Conservation (phyloP, 2,888 invertebrate species). For the Glyphotaelius pellucidus region DNA sequence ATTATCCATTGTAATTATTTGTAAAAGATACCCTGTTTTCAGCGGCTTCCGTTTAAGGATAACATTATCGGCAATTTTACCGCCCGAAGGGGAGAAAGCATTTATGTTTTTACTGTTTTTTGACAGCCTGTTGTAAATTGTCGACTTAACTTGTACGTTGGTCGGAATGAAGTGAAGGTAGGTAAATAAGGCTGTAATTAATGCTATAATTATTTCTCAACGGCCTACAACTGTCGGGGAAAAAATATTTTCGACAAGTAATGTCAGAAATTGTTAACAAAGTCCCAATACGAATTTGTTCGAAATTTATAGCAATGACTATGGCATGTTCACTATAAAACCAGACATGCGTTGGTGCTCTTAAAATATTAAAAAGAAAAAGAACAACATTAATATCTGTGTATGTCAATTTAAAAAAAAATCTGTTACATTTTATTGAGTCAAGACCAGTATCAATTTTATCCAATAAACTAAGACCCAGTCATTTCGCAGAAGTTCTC, state of each 20-base stretch:
- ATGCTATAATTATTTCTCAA: not conserved
- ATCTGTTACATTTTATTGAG: no score
- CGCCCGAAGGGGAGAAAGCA: not conserved
- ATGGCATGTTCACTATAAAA: no score
- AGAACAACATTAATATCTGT: no score
- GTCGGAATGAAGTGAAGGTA: not conserved
- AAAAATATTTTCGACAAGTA: not conserved
- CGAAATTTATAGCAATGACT: no score
- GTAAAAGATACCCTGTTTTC: not conserved
- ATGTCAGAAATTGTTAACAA: not conserved
- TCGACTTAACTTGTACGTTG: not conserved
- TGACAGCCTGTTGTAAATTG: not conserved
- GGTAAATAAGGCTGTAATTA: not conserved
- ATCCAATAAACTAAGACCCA: no score
- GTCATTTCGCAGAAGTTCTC: no score
- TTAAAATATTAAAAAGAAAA: no score
- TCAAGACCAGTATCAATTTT: no score
- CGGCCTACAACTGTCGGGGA: not conserved
- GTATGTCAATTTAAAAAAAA: no score
- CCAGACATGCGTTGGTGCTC: no score
- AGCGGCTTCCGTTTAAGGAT: not conserved
- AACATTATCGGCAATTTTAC: not conserved
- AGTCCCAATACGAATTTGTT: no score
- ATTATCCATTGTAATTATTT: not conserved
- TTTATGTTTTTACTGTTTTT: not conserved